Base-by-base conservation (phyloP, 2,113 vertebrate species). In the Holacanthus passer region DNA sequence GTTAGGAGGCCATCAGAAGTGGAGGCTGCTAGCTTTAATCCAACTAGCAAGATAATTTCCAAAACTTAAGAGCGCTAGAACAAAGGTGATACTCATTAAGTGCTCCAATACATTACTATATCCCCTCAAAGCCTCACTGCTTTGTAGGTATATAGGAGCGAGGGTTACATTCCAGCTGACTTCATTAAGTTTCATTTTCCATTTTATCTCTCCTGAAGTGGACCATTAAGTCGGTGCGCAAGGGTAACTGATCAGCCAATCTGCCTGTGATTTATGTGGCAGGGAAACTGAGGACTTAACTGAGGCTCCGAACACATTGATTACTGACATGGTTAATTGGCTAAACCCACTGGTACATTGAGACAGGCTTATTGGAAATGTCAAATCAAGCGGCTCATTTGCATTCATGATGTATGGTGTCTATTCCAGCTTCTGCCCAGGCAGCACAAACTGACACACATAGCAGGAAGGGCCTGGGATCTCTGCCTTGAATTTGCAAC, bases 321-420 rank as follows among this genome's bases (percentile, higher is more conserved):
- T 95, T 94, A 94, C 92, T 94, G 94, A 94, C 94, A 93, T 92
- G 93, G 92, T 93, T 95, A 95, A 95, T 95, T 94, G 94, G 94
- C 91, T 93, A 91, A 94, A 92, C 89, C 92, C 92, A 92, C 87
- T 90, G 90, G 88, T 94, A 94, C 91, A 93, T 77, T 84, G 91
- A 95, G 92, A 93, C 88, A 31, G 86, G 92, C 94, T 95, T 94
- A 95, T 95, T 94, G 94, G 93, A 94, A 94, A 95, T 95, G 94
- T 95, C 94, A 95, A 94, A 94, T 94, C 92, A 93, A 93, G 87
- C 68, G 35, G 81, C 92, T 94, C 91, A 94, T 94, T 95, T 95
- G 94, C 93, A 96, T 95, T 92, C 89, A 85, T 95, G 94, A 95
- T 93, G 89, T 89, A 94, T 91, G 88, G 83, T 31, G 85, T 93